phyloP scores from a whole-genome alignment of 2,888 invertebrate genomes.

The Embidobia sp. region DNA sequence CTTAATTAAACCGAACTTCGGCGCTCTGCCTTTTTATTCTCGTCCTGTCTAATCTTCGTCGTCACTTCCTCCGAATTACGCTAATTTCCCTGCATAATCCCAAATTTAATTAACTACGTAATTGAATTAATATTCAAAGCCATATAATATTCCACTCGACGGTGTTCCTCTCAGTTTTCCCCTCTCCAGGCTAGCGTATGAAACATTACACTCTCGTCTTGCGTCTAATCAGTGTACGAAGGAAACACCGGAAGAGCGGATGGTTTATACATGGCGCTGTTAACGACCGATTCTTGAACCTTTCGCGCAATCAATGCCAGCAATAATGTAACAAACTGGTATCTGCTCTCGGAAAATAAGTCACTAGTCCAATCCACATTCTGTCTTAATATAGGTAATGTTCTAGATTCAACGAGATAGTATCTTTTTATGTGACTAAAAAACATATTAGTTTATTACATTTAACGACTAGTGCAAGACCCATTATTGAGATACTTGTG shows the following conservation, averaged over 20 bases:
- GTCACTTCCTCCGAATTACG: neutral
- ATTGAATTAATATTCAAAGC: slow-evolving; percentile 23
- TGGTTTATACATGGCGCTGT: slow-evolving; percentile 18
- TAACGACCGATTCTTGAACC: slow-evolving; percentile 26
- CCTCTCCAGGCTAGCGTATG: slow-evolving; percentile 4
- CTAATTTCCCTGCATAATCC: slow-evolving; percentile 2
- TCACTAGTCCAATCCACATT: too few relatives aligned
- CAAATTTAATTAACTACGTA: slow-evolving; percentile 10
- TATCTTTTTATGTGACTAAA: too few relatives aligned
- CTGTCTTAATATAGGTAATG: too few relatives aligned
- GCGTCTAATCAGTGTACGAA: slow-evolving; percentile 16
- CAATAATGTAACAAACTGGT: too few relatives aligned
- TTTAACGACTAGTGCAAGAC: too few relatives aligned
- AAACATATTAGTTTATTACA: too few relatives aligned
- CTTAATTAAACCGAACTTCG: too few relatives aligned
- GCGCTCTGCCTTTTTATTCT: too few relatives aligned
- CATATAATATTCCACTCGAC: slow-evolving; percentile 16
- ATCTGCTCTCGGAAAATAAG: too few relatives aligned
- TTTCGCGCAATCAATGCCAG: slow-evolving; percentile 17
- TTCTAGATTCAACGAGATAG: too few relatives aligned
- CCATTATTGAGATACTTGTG: too few relatives aligned
- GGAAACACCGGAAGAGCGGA: slow-evolving; percentile 8
- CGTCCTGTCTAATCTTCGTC: neutral
- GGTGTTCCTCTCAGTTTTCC: slow-evolving; percentile 8
- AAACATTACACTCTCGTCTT: slow-evolving; percentile 22